Conservation (phyloP, 2,888 invertebrate genomes). For the Phortica magna region DNA sequence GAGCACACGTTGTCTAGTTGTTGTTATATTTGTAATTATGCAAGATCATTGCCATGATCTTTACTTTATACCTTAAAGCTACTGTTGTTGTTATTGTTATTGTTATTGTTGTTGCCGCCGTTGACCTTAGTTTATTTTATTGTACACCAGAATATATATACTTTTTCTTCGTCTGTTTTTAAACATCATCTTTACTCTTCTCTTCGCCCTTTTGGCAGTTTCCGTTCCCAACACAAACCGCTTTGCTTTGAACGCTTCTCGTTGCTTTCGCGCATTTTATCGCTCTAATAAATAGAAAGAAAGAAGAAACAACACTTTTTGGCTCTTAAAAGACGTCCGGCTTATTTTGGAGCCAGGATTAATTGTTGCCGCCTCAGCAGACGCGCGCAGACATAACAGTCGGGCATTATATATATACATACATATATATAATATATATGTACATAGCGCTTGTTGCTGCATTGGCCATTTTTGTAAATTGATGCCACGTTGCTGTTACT, state of each 20-base stretch:
- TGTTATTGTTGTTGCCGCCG: slow-evolving; percentile 43
- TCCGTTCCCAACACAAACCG: not conserved
- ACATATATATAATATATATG: not conserved
- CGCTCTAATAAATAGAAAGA: not conserved
- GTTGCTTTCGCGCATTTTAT: not conserved
- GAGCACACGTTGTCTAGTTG: slow-evolving; percentile 27
- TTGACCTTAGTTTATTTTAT: slow-evolving; percentile 51
- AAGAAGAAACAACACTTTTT: too few relatives aligned
- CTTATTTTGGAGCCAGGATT: slow-evolving; percentile 16
- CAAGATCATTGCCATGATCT: slow-evolving; percentile 68
- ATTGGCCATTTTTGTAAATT: slow-evolving; percentile 14
- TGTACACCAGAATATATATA: not conserved
- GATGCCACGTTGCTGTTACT: slow-evolving; percentile 15
- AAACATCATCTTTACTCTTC: not conserved
- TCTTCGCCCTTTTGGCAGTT: not conserved
- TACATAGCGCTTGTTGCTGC: not conserved
- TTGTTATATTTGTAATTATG: slow-evolving; percentile 60
- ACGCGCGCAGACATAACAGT: not conserved
- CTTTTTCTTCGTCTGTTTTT: not conserved
- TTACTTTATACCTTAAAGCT: not conserved
- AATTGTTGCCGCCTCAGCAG: not conserved
- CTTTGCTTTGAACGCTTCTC: not conserved
- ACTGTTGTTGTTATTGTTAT: not conserved
- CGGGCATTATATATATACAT: not conserved
- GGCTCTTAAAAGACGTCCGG: slow-evolving; percentile 22